Percentiles rank a stretch among this genome's conserved stretches.
Conservation (phyloP, 2,888 invertebrate genomes). For the Plemyria rubiginata region DNA sequence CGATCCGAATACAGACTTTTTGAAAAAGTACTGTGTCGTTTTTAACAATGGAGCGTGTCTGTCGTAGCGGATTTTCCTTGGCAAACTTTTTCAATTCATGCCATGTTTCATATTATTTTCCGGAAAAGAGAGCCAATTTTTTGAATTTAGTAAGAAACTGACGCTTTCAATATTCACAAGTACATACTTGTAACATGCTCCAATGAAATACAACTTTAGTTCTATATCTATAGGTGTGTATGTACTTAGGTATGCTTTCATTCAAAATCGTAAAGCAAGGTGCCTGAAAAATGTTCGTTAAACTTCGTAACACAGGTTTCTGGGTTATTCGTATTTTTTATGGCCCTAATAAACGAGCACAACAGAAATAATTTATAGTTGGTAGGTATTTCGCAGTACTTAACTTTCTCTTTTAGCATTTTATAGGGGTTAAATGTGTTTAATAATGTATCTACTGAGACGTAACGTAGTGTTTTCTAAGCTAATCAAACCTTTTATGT, state of each 20-base stretch:
- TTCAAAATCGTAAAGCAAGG: constrained; percentile 20
- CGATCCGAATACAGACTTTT: constrained; percentile 34
- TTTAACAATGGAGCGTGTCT: constrained; percentile 55
- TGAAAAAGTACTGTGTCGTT: constrained; percentile 47
- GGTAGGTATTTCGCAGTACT: constrained; percentile 22
- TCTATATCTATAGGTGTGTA: constrained; percentile 21
- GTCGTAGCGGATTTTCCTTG: constrained; percentile 55
- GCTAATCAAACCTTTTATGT: not conserved
- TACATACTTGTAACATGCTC: constrained; percentile 31
- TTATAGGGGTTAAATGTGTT: constrained; percentile 17
- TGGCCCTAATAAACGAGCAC: constrained; percentile 33
- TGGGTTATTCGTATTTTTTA: constrained; percentile 32
- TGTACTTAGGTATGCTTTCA: constrained; percentile 1
- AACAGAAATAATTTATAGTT: constrained; percentile 33
- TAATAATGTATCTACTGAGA: constrained; percentile 7
- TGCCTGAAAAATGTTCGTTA: constrained; percentile 31
- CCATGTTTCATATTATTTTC: constrained; percentile 71
- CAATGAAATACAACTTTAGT: constrained; percentile 60
- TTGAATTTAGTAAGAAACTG: constrained; percentile 63
- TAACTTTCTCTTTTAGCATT: constrained; percentile 23
- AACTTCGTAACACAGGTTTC: constrained; percentile 31
- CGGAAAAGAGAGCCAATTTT: constrained; percentile 65
- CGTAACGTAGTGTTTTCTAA: constrained; percentile 4
- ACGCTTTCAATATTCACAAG: constrained; percentile 41
- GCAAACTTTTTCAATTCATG: constrained; percentile 73